Conservation (phyloP, 1,140 invertebrate species). For the Scaptomyza pallida region DNA sequence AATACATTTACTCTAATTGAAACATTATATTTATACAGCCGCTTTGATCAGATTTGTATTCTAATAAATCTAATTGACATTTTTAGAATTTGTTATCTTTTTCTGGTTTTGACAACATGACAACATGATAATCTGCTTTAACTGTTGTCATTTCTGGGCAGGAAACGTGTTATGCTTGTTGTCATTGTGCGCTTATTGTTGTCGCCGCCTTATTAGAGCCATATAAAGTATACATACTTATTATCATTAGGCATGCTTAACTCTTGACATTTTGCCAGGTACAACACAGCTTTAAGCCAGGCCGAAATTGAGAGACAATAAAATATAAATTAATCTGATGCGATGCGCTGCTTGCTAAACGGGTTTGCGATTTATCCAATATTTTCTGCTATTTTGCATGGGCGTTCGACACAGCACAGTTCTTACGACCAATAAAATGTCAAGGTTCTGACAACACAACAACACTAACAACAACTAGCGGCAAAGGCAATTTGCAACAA, state of each 20-base stretch:
- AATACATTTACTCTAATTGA: too few relatives aligned
- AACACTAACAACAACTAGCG: slow-evolving; percentile 1
- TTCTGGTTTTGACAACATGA: not conserved
- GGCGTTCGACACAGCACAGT: slow-evolving; percentile 33
- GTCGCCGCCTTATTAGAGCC: slow-evolving; percentile 33
- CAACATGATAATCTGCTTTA: slow-evolving; percentile 12
- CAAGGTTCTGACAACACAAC: slow-evolving; percentile 47
- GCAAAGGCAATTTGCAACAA: slow-evolving; percentile 33
- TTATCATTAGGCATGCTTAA: slow-evolving; percentile 54
- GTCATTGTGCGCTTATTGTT: slow-evolving; percentile 35
- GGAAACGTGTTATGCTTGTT: slow-evolving; percentile 38
- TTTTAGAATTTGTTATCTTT: not conserved
- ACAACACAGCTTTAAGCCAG: slow-evolving; percentile 41
- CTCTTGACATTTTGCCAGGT: slow-evolving; percentile 59
- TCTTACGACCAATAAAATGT: slow-evolving; percentile 57
- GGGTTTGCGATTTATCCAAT: slow-evolving; percentile 29
- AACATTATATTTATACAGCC: too few relatives aligned
- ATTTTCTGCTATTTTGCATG: slow-evolving; percentile 47
- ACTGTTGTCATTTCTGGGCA: slow-evolving; percentile 5
- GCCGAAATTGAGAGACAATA: slow-evolving; percentile 17
- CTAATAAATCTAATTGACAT: too few relatives aligned
- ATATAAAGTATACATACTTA: slow-evolving; percentile 51
- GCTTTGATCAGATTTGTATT: too few relatives aligned
- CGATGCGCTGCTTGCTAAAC: slow-evolving; percentile 28
- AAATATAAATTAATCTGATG: slow-evolving; percentile 17